These are phyloP conservation scores for Entomyzon cyanotis DNA, from an alignment of 2,113 vertebrate species.

Conservation along the genomic window DNA sequence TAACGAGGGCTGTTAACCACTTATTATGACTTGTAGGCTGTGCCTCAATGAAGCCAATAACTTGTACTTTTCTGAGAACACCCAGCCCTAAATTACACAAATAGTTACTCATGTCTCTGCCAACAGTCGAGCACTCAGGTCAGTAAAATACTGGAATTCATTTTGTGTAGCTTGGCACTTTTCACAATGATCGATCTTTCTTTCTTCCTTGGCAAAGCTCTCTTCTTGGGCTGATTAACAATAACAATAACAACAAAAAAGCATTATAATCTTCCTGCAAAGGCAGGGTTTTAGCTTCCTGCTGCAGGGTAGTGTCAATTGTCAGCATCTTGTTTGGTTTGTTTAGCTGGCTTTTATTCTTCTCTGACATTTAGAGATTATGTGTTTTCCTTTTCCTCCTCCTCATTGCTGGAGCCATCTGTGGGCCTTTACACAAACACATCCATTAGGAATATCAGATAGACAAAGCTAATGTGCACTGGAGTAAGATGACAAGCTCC, in stretches of 20 bases:
- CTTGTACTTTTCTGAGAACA: constrained; percentile 7
- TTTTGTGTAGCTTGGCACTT: not conserved
- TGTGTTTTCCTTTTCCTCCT: constrained; percentile 48
- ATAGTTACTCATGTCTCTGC: not conserved
- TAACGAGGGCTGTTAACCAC: not conserved
- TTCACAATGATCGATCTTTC: not conserved
- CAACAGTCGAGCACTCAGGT: not conserved
- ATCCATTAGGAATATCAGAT: constrained; percentile 52
- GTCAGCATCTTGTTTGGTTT: constrained; percentile 34
- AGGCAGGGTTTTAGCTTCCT: not conserved
- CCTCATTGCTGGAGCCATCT: constrained; percentile 39
- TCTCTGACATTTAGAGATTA: constrained; percentile 42
- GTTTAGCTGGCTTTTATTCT: constrained; percentile 55
- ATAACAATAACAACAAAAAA: not conserved
- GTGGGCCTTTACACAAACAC: constrained; percentile 28
- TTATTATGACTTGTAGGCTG: not conserved
- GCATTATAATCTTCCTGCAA: not conserved
- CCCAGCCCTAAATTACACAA: not conserved
- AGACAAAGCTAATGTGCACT: constrained; percentile 22
- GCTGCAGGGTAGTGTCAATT: not conserved
- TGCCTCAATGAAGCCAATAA: not conserved
- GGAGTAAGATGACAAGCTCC: constrained; percentile 3
- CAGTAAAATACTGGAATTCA: constrained; percentile 3
- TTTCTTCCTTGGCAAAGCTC: not conserved
- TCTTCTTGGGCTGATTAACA: not conserved